These are phyloP conservation scores for Neopelma chrysocephalum DNA, from an alignment of 2,797 vertebrate species.

Conservation along the genomic window DNA sequence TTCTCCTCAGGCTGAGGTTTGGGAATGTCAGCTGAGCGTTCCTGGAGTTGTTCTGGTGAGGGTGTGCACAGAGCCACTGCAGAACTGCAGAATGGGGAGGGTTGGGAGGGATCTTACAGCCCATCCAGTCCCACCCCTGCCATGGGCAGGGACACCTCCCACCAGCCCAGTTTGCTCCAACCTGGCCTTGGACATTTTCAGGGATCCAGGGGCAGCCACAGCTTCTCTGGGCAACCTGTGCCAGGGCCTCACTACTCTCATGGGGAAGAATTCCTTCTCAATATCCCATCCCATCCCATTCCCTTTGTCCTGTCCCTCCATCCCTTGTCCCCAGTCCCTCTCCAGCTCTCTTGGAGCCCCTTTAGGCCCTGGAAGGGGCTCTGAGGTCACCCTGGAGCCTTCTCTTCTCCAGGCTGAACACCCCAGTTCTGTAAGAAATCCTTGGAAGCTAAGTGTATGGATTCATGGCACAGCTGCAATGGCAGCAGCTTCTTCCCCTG, in stretches of 20 bases:
- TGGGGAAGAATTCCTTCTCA: no score
- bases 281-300: background rate
- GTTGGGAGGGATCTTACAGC: accelerated
- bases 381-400: accelerated
- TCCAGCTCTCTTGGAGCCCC: background rate
- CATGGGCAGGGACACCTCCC: no score
- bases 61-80: background rate
- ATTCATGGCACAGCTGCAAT: background rate
- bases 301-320: background rate
- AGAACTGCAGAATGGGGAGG: background rate
- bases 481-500: background rate
- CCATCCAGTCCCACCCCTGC: background rate
- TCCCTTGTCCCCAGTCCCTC: accelerated
- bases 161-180: no score
- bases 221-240: background rate
- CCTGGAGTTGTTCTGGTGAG: background rate
- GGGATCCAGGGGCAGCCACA: background rate
- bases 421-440: background rate
- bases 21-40: background rate
- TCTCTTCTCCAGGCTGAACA: background rate
- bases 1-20: background rate
- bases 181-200: accelerated
- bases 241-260: background rate
- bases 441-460: background rate
- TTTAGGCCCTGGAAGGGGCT: accelerated